Percentiles rank a stretch among this genome's conserved stretches.
Conservation (phyloP, 2,113 vertebrate species). For the Canis aureus region DNA sequence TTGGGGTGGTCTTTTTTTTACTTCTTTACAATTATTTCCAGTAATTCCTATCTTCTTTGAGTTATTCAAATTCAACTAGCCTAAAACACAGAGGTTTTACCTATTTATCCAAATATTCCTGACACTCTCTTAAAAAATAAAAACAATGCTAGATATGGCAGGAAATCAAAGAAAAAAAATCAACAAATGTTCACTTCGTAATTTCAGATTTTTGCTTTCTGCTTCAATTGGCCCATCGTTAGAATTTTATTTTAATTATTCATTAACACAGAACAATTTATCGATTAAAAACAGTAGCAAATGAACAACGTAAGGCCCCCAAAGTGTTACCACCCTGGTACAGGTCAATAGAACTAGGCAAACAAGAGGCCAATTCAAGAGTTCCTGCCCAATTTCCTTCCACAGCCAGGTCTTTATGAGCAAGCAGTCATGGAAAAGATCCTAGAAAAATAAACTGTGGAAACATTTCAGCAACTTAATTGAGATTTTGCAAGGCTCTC, state of each 20-base stretch:
- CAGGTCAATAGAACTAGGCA: slow-evolving; percentile 66
- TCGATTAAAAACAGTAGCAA: slow-evolving; percentile 12
- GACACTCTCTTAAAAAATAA: slow-evolving; percentile 10
- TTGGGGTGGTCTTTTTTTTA: not conserved
- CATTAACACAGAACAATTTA: slow-evolving; percentile 62
- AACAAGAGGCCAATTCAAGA: slow-evolving; percentile 87
- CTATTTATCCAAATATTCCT: not conserved
- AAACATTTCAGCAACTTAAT: slow-evolving; percentile 88
- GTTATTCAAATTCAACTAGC: not conserved
- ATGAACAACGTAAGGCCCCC: not conserved
- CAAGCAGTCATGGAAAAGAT: slow-evolving; percentile 88
- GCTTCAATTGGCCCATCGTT: not conserved
- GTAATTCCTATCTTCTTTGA: not conserved
- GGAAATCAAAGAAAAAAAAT: slow-evolving; percentile 46
- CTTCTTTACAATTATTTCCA: not conserved
- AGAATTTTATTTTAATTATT: slow-evolving; percentile 66
- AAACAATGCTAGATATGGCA: not conserved
- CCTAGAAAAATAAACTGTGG: slow-evolving; percentile 90
- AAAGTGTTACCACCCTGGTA: slow-evolving; percentile 10
- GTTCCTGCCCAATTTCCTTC: slow-evolving; percentile 83
- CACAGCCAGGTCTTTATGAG: slow-evolving; percentile 86
- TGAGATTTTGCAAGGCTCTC: slow-evolving; percentile 88
- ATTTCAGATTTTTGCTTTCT: slow-evolving; percentile 54
- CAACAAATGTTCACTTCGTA: not conserved
- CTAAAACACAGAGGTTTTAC: not conserved